Evolutionary conservation across 2,113 vertebrate species (phyloP).

Genomic region (Acinonyx jubatus): DNA sequence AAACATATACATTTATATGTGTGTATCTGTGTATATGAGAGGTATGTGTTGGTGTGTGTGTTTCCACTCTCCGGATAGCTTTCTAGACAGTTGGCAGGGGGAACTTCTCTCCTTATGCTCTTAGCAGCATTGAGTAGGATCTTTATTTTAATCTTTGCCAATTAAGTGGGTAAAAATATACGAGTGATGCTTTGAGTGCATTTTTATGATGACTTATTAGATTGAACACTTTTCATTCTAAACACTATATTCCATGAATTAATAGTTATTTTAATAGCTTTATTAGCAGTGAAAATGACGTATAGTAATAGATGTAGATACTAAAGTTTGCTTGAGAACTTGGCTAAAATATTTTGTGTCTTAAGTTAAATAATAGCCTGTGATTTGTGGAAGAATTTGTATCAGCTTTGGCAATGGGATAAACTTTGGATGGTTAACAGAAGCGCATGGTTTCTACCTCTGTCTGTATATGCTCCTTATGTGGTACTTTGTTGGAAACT

Average conservation of each 20-base stretch:
- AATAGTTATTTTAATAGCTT: slow-evolving; percentile 28
- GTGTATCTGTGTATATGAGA: background rate
- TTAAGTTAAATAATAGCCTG: background rate
- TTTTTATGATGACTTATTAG: background rate
- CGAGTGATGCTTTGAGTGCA: slow-evolving; percentile 13
- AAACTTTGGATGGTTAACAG: background rate
- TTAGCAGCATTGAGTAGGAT: background rate
- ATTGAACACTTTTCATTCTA: background rate
- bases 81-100: background rate
- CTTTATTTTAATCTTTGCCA: background rate
- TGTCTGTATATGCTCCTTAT: background rate
- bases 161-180: background rate
- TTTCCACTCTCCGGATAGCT: slow-evolving; percentile 14
- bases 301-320: background rate
- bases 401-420: background rate
- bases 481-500: background rate
- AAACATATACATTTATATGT: background rate
- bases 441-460: background rate
- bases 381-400: background rate
- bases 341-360: background rate
- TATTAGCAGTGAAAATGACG: background rate
- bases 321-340: background rate
- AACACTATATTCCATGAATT: background rate
- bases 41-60: background rate
- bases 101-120: background rate